Base-by-base conservation (phyloP, 2,888 invertebrate genomes). In the Chymomyza procnemis region DNA sequence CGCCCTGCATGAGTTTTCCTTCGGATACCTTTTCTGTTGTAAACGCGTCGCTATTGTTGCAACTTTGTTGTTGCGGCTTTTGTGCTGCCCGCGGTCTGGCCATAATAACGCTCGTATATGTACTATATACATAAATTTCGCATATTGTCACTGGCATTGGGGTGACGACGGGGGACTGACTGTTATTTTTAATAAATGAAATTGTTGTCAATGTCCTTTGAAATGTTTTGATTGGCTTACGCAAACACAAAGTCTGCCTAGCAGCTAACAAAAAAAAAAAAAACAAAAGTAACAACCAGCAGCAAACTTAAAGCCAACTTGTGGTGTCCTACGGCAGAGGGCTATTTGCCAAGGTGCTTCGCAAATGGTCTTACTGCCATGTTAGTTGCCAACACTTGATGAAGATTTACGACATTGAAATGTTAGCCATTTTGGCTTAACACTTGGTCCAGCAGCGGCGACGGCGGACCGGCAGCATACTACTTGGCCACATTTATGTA, bases 131-230 rank as follows among this genome's bases (percentile, higher is more conserved):
- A 84, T 81, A 75, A 84, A 79, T 78, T 79, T 78, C 79, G 75
- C 82, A 79, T 78, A 84, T 81, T 86, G 88, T 69, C 62, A 50
- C 41, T 64, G 19, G 18, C 18, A 48, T 48, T 48, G 52, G 52
- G 9, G n/a, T n/a, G n/a, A n/a, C n/a, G 12, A 1, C 0, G 54
- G 54, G 46, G n/a, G 41, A 22, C 58, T 76, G 78, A 85, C 83
- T 75, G 85, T 84, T 81, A 70, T 74, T 75, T 85, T 86, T 88
- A 88, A 88, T 87, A 87, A 88, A 79, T 78, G 69, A 75, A 81
- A 78, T 72, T 74, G 76, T 75, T 80, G 78, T 76, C 76, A 75
- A 76, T 75, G 70, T 69, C 66, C 69, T 71, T 67, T 57, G 56
- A 60, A 68, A 64, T 67, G 74, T 72, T 50, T 66, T 69, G 66